These are phyloP conservation scores for Valencia hispanica DNA, from an alignment of 2,797 vertebrate genomes.

Conservation along the genomic window DNA sequence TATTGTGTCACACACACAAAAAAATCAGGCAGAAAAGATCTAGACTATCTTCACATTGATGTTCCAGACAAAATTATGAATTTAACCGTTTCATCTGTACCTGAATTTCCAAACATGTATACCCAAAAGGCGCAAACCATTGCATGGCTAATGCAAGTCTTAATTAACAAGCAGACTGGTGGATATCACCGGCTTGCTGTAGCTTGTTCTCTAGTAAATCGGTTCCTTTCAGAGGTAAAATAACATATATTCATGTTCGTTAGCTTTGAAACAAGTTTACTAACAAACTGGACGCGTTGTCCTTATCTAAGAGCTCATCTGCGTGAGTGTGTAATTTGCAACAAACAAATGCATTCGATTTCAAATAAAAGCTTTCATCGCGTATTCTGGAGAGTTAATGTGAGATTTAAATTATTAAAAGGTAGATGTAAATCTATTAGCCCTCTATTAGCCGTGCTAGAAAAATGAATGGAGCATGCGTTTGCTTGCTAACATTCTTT, in stretches of 20 bases:
- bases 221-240: background rate
- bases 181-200: slow-evolving; percentile 2
- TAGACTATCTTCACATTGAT: background rate
- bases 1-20: background rate
- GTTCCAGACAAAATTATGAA: background rate
- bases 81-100: background rate
- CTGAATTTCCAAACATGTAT: background rate
- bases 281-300: slow-evolving; percentile 38
- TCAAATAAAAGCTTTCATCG: rapidly evolving
- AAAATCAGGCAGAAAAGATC: background rate
- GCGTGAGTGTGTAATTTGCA: rapidly evolving
- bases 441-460: slow-evolving; percentile 42
- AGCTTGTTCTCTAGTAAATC: background rate
- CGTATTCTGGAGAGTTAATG: background rate
- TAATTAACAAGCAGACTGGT: background rate
- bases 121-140: background rate
- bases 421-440: slow-evolving; percentile 44
- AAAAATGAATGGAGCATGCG: slow-evolving; percentile 79
- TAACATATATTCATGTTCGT: slow-evolving; percentile 31
- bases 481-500: slow-evolving; percentile 62
- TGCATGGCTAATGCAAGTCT: slow-evolving; percentile 13
- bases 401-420: slow-evolving; percentile 38
- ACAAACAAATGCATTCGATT: background rate
- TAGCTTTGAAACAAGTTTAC: slow-evolving; percentile 55
- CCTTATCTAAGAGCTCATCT: background rate